Conservation (phyloP, 2,888 invertebrate species). For the Euplexia lucipara region DNA sequence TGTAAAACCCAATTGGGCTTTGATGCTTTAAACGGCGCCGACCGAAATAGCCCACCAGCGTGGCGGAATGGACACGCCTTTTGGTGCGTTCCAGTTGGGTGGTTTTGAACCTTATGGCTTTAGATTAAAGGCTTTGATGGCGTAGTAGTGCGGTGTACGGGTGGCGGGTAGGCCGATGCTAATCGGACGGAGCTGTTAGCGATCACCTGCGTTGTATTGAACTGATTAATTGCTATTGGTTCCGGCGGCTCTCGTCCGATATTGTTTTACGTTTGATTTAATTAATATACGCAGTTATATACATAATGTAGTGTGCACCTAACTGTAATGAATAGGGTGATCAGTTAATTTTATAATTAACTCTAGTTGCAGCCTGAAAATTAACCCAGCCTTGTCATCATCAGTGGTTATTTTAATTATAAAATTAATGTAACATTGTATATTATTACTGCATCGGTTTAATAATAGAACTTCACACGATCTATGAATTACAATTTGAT, state of each 20-base stretch:
- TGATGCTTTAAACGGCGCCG: conserved; percentile 85
- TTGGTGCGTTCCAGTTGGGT: conserved; percentile 32
- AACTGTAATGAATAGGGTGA: conserved; percentile 39
- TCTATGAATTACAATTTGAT: not conserved
- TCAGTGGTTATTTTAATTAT: conserved; percentile 32
- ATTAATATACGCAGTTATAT: conserved; percentile 68
- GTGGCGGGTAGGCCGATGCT: conserved; percentile 74
- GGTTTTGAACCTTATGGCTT: conserved; percentile 63
- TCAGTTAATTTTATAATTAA: conserved; percentile 34
- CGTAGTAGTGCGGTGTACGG: conserved; percentile 24
- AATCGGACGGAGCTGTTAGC: conserved; percentile 85
- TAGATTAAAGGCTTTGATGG: conserved; percentile 23
- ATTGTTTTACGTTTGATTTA: conserved; percentile 76
- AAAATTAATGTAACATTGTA: too few species aligned
- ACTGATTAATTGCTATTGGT: conserved; percentile 86
- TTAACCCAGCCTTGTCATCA: conserved; percentile 1
- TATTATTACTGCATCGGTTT: not conserved
- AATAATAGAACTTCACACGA: not conserved
- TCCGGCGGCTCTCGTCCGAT: conserved; percentile 70
- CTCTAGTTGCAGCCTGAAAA: conserved; percentile 1
- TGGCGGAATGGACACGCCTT: conserved; percentile 61
- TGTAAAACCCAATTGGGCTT: conserved; percentile 88
- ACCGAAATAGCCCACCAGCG: conserved; percentile 80
- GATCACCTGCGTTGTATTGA: conserved; percentile 86
- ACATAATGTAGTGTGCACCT: conserved; percentile 26